Percentiles rank a stretch among this genome's conserved stretches.
phyloP scores from a whole-genome alignment of 2,113 vertebrate species.

The Brienomyrus longianalis region DNA sequence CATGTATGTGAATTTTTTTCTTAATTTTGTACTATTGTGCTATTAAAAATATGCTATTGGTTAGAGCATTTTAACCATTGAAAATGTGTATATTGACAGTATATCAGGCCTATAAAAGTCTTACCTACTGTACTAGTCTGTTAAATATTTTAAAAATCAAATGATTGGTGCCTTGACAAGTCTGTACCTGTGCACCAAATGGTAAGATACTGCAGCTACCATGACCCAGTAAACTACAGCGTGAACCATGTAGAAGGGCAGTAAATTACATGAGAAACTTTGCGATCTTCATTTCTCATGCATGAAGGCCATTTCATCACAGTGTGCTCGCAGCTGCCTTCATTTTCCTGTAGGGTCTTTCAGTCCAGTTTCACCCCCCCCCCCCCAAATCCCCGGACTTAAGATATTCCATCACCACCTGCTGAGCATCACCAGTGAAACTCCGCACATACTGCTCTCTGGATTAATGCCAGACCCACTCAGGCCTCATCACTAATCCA shows the following conservation, averaged over 20 bases:
- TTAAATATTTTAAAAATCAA: neutral
- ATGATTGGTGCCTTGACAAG: neutral
- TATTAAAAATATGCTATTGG: neutral
- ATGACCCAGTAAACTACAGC: neutral
- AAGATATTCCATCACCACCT: slow-evolving; percentile 4
- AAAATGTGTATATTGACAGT: neutral
- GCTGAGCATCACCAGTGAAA: neutral
- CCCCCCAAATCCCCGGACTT: neutral
- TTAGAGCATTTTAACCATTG: neutral
- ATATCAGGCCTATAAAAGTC: neutral
- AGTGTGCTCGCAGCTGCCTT: neutral
- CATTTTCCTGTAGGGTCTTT: neutral
- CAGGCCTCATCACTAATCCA: neutral
- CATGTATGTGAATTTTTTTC: neutral
- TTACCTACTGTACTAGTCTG: neutral
- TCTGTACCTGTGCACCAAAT: neutral
- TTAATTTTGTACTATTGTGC: neutral
- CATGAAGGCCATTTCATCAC: neutral
- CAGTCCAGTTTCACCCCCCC: neutral
- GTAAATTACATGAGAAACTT: neutral
- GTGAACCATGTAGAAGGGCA: neutral
- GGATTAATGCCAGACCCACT: neutral
- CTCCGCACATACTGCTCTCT: neutral
- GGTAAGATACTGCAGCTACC: neutral
- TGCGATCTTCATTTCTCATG: neutral